These are phyloP conservation scores for Tragelaphus strepsiceros DNA, from an alignment of 2,113 vertebrate genomes.

Conservation along the genomic window DNA sequence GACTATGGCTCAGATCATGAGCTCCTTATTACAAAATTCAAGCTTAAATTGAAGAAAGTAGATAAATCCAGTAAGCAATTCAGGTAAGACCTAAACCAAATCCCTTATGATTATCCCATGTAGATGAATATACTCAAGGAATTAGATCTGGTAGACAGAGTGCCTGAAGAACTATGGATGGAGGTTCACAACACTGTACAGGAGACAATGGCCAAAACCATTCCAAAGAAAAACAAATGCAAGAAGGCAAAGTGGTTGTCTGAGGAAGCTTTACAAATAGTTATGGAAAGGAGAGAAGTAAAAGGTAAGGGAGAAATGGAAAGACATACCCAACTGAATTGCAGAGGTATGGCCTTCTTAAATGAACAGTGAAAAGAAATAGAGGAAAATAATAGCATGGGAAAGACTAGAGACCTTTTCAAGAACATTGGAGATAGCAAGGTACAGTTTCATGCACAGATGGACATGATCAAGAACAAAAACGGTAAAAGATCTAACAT, in stretches of 20 bases:
- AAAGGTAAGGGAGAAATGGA: neutral
- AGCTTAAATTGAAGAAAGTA: neutral
- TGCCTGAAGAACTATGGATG: neutral
- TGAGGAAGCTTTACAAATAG: neutral
- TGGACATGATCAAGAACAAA: neutral
- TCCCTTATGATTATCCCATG: neutral
- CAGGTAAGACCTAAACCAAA: neutral
- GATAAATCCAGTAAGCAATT: neutral
- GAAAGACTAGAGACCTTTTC: neutral
- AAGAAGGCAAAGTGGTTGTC: neutral
- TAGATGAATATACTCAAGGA: neutral
- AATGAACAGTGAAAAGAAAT: neutral
- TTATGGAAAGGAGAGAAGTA: neutral
- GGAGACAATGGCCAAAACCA: neutral
- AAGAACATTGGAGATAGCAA: neutral
- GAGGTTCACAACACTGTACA: neutral
- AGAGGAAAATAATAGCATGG: neutral
- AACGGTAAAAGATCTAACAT: neutral
- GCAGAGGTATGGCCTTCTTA: neutral
- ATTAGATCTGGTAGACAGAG: neutral
- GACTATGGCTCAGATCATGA: neutral
- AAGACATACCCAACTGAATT: neutral
- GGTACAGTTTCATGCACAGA: neutral
- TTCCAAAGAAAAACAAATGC: neutral
- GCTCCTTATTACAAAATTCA: neutral